Evolutionary conservation across 2,797 vertebrate species (phyloP), one percentile per base, ranked within the genome.

Genomic region (Brachyalestes nurse): DNA sequence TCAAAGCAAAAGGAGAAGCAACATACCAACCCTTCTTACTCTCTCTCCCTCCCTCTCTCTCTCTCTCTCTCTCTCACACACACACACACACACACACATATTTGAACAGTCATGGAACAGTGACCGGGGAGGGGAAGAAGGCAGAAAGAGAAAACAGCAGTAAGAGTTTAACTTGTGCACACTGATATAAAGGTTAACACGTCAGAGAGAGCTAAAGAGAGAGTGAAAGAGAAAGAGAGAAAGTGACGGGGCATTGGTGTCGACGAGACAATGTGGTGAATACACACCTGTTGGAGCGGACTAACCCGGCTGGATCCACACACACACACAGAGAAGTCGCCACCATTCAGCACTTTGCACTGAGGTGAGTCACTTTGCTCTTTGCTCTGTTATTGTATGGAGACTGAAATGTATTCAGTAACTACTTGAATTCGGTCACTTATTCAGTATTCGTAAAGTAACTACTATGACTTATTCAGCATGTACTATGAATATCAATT

Each of bases 1-100:
- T 80, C 66, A 55, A 80, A 58, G 47, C 16, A n/a, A 85, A 83
- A 83, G 75, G 58, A 78, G 81, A 85, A 83, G 66, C 72, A 6
- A 19, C 49, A 38, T 75, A 45, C 21, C 28, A 42, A 13, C 25
- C 13, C 61, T 25, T 0, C 64, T 6, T n/a, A 42, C 38, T 28
- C n/a, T n/a, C n/a, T n/a, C n/a, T n/a, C n/a, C n/a, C n/a, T n/a
- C n/a, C n/a, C n/a, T n/a, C n/a, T n/a, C n/a, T n/a, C n/a, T n/a
- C n/a, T n/a, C n/a, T n/a, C n/a, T n/a, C n/a, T n/a, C n/a, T n/a
- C n/a, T n/a, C n/a, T n/a, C n/a, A n/a, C n/a, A n/a, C n/a, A n/a
- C n/a, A n/a, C n/a, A n/a, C n/a, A n/a, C n/a, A n/a, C 53, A 51
- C 28, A 28, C 28, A 28, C 28, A 28, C 28, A 28, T 3, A 28